Percentiles rank a stretch among this genome's conserved stretches.
These are phyloP conservation scores for Lissonota sp. DNA, from an alignment of 2,888 invertebrate species.

Conservation along the genomic window DNA sequence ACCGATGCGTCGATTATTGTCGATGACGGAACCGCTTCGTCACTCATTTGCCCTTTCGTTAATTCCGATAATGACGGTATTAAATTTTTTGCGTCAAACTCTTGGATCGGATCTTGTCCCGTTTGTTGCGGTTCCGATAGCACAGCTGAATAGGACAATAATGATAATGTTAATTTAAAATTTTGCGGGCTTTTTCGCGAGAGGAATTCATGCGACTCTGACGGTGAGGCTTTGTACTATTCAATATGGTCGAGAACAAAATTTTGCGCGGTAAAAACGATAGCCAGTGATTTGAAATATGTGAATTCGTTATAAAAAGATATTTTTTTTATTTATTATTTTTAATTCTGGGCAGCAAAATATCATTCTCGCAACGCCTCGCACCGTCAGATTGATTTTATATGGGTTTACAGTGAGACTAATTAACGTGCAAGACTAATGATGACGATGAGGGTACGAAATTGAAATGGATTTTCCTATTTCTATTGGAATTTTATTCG, in stretches of 20 bases:
- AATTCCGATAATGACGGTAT: constrained; percentile 33
- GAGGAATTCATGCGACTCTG: not conserved
- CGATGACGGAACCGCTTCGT: constrained; percentile 16
- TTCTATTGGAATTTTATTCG: not conserved
- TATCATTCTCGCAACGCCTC: too few species aligned
- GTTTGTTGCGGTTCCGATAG: constrained; percentile 51
- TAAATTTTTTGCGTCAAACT: constrained; percentile 41
- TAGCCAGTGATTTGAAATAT: too few species aligned
- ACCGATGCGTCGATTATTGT: constrained; percentile 38
- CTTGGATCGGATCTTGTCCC: constrained; percentile 53
- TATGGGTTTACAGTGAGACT: not conserved
- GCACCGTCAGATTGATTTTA: not conserved
- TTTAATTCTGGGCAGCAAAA: too few species aligned
- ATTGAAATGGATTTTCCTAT: constrained; percentile 15
- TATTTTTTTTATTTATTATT: too few species aligned
- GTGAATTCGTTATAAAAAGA: too few species aligned
- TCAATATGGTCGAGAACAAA: too few species aligned
- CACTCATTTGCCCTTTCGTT: constrained; percentile 6
- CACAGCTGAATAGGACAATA: constrained; percentile 51
- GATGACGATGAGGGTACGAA: constrained; percentile 44
- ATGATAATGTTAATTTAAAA: constrained; percentile 17
- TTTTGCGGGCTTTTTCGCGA: not conserved
- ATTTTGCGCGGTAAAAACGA: too few species aligned
- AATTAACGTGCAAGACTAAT: constrained; percentile 48
- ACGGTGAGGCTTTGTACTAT: too few species aligned